Evolutionary conservation across 2,113 vertebrate species (phyloP), one percentile per base, ranked within the genome.

Genomic region (Copsychus sechellarum): DNA sequence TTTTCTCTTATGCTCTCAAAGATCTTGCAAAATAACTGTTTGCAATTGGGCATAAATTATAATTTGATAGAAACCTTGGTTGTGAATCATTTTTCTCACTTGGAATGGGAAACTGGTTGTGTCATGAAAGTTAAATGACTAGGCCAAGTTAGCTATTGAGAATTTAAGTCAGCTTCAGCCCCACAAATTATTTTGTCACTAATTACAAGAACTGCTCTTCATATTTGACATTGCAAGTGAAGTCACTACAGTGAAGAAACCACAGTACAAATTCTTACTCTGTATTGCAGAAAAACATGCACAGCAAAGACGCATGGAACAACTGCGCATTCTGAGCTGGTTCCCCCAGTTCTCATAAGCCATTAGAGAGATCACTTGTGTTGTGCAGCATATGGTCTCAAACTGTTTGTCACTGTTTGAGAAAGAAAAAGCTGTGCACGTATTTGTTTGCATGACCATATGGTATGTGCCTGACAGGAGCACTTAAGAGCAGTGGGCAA

Each of bases 371-470:
- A 54, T 95, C 26, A 22, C 28, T 85, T 72, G 57, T 76, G 65
- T 54, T 86, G 64, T 79, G 74, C 48, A 95, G 67, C 96, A 97
- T 95, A 95, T 94, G 93, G 93, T 71, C 78, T n/a, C 90, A 88
- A 86, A 94, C 69, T 66, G 78, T 88, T 76, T 66, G 86, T 91
- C 81, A 61, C 82, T 94, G 14, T 69, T 81, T 90, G 91, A 95
- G 91, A 86, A 86, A 78, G 66, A 83, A 95, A 96, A 90, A 95
- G 66, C 91, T 95, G 90, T 92, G 70, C 14, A 0, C 25, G 34
- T 95, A 94, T 97, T 93, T 96, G 86, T 92, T 95, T 97, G 50
- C 90, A 79, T 54, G 93, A 48, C 93, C 95, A 95, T 97, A 95
- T 95, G 95, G 88, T 64, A 88, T 9, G 1, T 91, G 67, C 40